Conservation (phyloP, 2,113 vertebrate genomes). For the Bucco capensis region DNA sequence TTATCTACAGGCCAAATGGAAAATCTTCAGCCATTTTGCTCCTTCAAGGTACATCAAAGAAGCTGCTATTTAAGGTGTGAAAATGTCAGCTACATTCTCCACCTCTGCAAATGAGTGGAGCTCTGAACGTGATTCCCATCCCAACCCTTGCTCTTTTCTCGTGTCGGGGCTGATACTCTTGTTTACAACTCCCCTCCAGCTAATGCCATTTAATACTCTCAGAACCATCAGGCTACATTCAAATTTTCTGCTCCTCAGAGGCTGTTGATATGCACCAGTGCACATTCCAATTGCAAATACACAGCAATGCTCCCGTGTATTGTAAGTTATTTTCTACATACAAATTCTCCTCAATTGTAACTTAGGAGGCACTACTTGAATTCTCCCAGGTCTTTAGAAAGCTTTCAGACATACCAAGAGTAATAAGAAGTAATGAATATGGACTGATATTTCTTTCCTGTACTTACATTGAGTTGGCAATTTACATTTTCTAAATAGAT, state of each 20-base stretch:
- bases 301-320: slow-evolving; percentile 7
- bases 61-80: not conserved
- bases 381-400: slow-evolving; percentile 62
- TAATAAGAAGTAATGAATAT: slow-evolving; percentile 47
- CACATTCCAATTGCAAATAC: slow-evolving; percentile 37
- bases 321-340: slow-evolving; percentile 54
- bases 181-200: slow-evolving; percentile 6
- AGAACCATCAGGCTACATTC: slow-evolving; percentile 38
- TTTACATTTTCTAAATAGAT: slow-evolving; percentile 57
- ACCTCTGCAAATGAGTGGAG: not conserved
- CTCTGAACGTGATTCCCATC: not conserved
- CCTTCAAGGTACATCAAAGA: slow-evolving; percentile 7
- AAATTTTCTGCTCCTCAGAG: slow-evolving; percentile 43
- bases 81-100: not conserved
- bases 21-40: slow-evolving; percentile 21
- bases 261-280: slow-evolving; percentile 4
- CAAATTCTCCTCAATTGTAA: slow-evolving; percentile 49
- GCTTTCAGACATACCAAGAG: slow-evolving; percentile 54
- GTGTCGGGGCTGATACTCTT: not conserved
- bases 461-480: slow-evolving; percentile 33
- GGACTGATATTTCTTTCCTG: slow-evolving; percentile 40
- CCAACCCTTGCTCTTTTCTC: not conserved
- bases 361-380: slow-evolving; percentile 54
- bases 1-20: not conserved
- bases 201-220: slow-evolving; percentile 29